Base-by-base conservation (phyloP, 2,888 invertebrate species). In the Palloptera scutellata region DNA sequence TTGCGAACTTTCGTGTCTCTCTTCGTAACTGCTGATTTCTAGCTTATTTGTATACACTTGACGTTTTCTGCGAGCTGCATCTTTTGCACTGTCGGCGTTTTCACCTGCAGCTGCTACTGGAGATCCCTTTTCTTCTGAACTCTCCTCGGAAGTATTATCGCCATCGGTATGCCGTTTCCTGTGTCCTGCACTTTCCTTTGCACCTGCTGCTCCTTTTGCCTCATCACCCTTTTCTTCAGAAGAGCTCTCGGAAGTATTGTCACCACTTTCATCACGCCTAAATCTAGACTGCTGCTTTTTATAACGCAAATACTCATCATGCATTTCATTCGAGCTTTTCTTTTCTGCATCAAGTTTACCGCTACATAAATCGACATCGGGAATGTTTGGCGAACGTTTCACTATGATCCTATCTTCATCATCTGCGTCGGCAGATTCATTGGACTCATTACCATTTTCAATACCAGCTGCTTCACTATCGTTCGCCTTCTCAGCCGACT, bases 41-140 rank as follows among this genome's bases (percentile, higher is more conserved):
- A 52, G 43, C 19, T n/a, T 15, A 5, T 53, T 53, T 17, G 15
- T 51, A 11, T 43, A 10, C 4, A 43, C 20, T 19, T 43, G 20
- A n/a, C 20, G 62, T 15, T 12, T 58, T 41, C 41, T 58, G n/a
- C 58, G 42, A 15, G 17, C 48, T 19, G 60, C 45, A 9, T 11
- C 48, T 19, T 60, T n/a, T 30, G 15, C 59, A 13, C 10, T 41
- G 17, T 43, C 17, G 1, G 17, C 64, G 1, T 11, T 58, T 43
- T 3, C 42, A 58, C 13, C 61, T 9, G 20, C 41, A 1, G 61
- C 19, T 42, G 11, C 61, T 11, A 48, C 43, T 54, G 57, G 12
- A 12, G 57, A 30, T 5, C 45, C 58, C 9, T 70, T 61, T 20
- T 66, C 66, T n/a, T 63, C 66, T 0, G 69, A 64, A 63, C 66